Percentiles rank a stretch among this genome's conserved stretches.
Conservation (phyloP, 2,888 invertebrate species). For the Mythimna pallens region DNA sequence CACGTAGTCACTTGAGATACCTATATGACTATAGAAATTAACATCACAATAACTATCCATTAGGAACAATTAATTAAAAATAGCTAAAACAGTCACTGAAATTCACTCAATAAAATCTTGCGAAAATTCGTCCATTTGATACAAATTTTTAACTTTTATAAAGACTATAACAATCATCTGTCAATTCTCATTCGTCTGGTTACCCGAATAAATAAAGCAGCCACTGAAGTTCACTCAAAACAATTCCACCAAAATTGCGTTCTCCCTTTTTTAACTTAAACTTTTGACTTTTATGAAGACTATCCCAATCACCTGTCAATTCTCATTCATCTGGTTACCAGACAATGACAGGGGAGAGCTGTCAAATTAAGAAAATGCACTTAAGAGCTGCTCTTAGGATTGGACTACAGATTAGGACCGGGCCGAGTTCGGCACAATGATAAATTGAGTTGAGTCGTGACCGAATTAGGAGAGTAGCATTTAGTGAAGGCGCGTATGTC, state of each 20-base stretch:
- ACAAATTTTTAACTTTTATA: neutral
- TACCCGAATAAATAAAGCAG: neutral
- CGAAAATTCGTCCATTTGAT: neutral
- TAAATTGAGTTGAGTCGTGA: slow-evolving; percentile 44
- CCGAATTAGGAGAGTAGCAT: slow-evolving; percentile 7
- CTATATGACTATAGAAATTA: too few species aligned
- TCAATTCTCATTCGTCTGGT: neutral
- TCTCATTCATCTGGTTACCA: neutral
- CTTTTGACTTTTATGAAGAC: neutral
- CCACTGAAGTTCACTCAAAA: too few species aligned
- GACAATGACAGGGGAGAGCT: slow-evolving; percentile 13
- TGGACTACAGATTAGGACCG: slow-evolving; percentile 33
- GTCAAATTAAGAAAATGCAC: slow-evolving; percentile 53
- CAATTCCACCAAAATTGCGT: neutral
- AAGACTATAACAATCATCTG: neutral
- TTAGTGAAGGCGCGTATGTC: neutral
- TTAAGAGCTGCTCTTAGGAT: slow-evolving; percentile 9
- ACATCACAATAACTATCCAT: too few species aligned
- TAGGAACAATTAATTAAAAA: too few species aligned
- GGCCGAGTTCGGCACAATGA: slow-evolving; percentile 35
- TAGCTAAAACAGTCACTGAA: too few species aligned
- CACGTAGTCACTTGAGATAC: too few species aligned
- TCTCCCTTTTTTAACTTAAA: neutral
- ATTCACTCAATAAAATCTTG: too few species aligned
- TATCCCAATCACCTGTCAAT: slow-evolving; percentile 9